Evolutionary conservation across 2,888 invertebrate genomes (phyloP).

Genomic region (Lochmaea capreae): DNA sequence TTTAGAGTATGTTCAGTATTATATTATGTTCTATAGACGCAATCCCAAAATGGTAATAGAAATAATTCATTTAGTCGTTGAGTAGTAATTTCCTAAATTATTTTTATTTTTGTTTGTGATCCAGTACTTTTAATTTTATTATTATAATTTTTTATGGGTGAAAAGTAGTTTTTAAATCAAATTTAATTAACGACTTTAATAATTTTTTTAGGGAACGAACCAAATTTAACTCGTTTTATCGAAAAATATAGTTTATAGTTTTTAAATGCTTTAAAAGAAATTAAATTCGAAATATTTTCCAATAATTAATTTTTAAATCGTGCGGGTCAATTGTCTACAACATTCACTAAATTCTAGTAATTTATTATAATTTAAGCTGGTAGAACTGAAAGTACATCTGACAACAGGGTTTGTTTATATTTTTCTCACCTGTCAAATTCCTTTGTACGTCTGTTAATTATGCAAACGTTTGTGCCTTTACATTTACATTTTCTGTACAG

Average conservation of each 20-base stretch:
- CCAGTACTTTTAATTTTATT: neutral
- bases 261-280: neutral
- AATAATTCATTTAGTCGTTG: neutral
- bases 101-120: neutral
- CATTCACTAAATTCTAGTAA: too few relatives aligned
- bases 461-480: too few relatives aligned
- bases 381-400: too few relatives aligned
- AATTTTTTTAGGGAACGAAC: neutral
- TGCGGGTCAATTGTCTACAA: too few relatives aligned
- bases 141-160: neutral
- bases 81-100: neutral
- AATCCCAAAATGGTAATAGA: neutral
- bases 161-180: neutral
- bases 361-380: too few relatives aligned
- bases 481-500: too few relatives aligned
- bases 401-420: too few relatives aligned
- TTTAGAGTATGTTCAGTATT: constrained; percentile 2
- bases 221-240: neutral
- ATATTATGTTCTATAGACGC: neutral
- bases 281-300: too few relatives aligned
- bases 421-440: too few relatives aligned
- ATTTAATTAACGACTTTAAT: neutral
- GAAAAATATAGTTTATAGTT: neutral
- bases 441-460: too few relatives aligned
- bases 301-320: too few relatives aligned